phyloP scores from a whole-genome alignment of 2,113 vertebrate genomes.

The Nycticebus coucang region DNA sequence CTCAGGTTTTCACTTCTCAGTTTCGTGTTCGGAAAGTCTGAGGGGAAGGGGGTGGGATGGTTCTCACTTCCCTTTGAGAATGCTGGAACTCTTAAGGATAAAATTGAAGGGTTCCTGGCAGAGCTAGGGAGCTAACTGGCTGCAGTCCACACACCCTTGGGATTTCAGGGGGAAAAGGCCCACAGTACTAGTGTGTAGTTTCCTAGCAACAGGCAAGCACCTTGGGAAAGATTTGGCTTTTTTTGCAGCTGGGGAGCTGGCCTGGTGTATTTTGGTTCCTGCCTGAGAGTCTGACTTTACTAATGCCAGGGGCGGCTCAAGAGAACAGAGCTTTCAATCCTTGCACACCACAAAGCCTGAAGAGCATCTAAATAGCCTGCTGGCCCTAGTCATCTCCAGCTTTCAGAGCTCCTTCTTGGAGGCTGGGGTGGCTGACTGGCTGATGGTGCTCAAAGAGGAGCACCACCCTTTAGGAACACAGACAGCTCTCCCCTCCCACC shows the following conservation, averaged over 20 bases:
- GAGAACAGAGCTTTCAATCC: constrained; percentile 55
- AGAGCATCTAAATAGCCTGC: constrained; percentile 36
- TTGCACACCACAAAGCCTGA: neutral
- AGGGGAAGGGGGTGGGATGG: neutral
- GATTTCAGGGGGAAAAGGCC: neutral
- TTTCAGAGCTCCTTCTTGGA: neutral
- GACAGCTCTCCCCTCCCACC: neutral
- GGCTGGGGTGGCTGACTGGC: neutral
- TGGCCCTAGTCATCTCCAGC: neutral
- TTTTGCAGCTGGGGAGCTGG: constrained; percentile 41
- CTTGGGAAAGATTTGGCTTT: constrained; percentile 53
- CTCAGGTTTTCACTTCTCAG: constrained; percentile 56
- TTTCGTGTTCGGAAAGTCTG: constrained; percentile 52
- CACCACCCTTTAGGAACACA: neutral
- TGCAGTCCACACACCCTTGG: constrained; percentile 16
- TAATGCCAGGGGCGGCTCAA: neutral
- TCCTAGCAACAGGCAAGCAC: constrained; percentile 67
- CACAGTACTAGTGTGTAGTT: neutral
- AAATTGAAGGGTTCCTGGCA: constrained; percentile 57
- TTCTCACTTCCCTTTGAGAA: constrained; percentile 46
- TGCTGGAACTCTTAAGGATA: constrained; percentile 36
- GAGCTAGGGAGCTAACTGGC: constrained; percentile 53
- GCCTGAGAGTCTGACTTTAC: constrained; percentile 33
- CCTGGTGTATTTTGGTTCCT: neutral
- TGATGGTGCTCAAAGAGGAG: neutral